phyloP scores from a whole-genome alignment of 53 echinoderm and acorn worm genomes.

The Echinometra lucunter region DNA sequence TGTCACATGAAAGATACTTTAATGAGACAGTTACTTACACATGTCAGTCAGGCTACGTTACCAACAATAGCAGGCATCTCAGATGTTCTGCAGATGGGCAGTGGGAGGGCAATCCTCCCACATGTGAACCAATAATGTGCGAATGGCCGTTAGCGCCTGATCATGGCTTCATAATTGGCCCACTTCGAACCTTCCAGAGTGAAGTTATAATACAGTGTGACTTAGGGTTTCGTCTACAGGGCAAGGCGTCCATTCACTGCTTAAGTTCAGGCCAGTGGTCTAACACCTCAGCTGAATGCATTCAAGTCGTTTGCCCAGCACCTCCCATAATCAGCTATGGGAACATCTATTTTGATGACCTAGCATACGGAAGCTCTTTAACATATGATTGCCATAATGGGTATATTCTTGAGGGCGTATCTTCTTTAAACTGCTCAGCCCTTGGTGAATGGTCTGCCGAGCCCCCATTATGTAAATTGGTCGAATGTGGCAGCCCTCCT shows the following conservation, averaged over 20 bases:
- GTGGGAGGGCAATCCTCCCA: slow-evolving; percentile 75
- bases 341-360: not conserved
- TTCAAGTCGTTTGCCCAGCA: slow-evolving; percentile 52
- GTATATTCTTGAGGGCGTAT: slow-evolving; percentile 63
- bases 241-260: slow-evolving; percentile 68
- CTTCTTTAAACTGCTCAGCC: slow-evolving; percentile 63
- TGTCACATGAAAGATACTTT: slow-evolving; percentile 39
- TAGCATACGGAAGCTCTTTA: slow-evolving; percentile 59
- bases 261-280: slow-evolving; percentile 78
- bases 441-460: slow-evolving; percentile 68
- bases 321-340: slow-evolving; percentile 68
- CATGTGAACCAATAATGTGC: slow-evolving; percentile 77
- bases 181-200: slow-evolving; percentile 61
- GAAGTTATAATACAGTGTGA: slow-evolving; percentile 70
- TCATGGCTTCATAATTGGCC: slow-evolving; percentile 73
- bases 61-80: not conserved
- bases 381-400: slow-evolving; percentile 79
- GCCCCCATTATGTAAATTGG: slow-evolving; percentile 72
- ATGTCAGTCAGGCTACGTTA: slow-evolving; percentile 78
- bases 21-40: slow-evolving; percentile 75
- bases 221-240: slow-evolving; percentile 72
- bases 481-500: slow-evolving; percentile 76
- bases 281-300: slow-evolving; percentile 20
- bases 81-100: slow-evolving; percentile 66
- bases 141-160: slow-evolving; percentile 66